Percentiles rank a stretch among this genome's conserved stretches.
Conservation (phyloP, 2,113 vertebrate species). For the Burhinus oedicnemus region DNA sequence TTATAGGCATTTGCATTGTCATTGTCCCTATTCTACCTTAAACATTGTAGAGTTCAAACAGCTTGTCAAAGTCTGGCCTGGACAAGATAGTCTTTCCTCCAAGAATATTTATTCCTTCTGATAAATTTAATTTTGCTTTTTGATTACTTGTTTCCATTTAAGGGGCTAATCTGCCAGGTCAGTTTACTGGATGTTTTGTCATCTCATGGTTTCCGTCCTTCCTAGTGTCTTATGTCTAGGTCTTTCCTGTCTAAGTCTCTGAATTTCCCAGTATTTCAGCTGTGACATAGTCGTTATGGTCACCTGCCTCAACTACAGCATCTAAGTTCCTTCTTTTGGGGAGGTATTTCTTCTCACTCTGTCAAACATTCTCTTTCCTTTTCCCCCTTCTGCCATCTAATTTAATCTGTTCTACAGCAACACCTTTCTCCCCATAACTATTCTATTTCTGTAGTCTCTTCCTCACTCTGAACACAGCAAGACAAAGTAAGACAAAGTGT, state of each 20-base stretch:
- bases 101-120: neutral
- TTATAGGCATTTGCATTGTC: neutral
- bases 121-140: neutral
- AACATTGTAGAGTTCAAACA: neutral
- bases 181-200: neutral
- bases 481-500: neutral
- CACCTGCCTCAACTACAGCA: neutral
- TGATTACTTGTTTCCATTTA: neutral
- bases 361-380: neutral
- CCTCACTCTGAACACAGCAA: neutral
- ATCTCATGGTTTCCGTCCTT: neutral
- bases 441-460: neutral
- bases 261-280: neutral
- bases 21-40: neutral
- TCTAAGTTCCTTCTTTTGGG: neutral
- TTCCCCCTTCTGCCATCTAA: neutral
- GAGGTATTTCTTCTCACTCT: neutral
- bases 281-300: neutral
- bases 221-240: neutral
- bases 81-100: neutral
- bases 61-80: neutral
- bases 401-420: neutral
- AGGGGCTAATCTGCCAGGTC: neutral
- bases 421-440: neutral
- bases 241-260: neutral